Conservation (phyloP, 1,140 invertebrate genomes). For the Coptotermes formosanus region DNA sequence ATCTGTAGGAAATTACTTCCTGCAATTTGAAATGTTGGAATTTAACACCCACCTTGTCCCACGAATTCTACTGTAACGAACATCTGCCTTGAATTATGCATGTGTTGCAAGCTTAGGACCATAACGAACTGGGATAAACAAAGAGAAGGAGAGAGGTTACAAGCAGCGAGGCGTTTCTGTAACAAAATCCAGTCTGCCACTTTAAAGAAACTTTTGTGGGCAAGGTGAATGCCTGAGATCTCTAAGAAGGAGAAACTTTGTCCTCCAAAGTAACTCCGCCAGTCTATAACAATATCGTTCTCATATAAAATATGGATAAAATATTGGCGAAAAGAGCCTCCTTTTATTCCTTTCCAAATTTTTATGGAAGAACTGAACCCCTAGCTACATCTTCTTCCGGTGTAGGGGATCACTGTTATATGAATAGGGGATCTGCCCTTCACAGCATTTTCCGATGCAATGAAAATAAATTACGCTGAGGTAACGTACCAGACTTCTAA, state of each 20-base stretch:
- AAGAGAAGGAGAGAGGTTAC: background rate
- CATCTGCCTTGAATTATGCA: background rate
- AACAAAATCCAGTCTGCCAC: background rate
- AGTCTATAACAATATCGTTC: background rate
- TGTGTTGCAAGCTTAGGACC: background rate
- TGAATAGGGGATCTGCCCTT: too few relatives aligned
- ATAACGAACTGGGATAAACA: background rate
- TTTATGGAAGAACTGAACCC: background rate
- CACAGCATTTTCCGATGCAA: too few relatives aligned
- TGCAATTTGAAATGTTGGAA: too few relatives aligned
- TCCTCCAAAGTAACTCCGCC: background rate
- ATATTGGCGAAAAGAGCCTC: background rate
- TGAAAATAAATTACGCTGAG: too few relatives aligned
- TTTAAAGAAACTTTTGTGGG: background rate
- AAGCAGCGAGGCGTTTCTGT: background rate
- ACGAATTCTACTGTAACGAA: background rate
- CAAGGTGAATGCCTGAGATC: background rate
- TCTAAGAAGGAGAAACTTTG: background rate
- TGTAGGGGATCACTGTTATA: too few relatives aligned
- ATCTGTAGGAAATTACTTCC: too few relatives aligned
- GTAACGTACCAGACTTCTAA: too few relatives aligned
- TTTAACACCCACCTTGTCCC: too few relatives aligned
- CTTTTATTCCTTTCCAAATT: background rate
- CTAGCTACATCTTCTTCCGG: background rate
- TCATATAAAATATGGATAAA: slow-evolving; percentile 3